These are phyloP conservation scores for Poeciliopsis turneri DNA, from an alignment of 2,797 vertebrate genomes.

Conservation along the genomic window DNA sequence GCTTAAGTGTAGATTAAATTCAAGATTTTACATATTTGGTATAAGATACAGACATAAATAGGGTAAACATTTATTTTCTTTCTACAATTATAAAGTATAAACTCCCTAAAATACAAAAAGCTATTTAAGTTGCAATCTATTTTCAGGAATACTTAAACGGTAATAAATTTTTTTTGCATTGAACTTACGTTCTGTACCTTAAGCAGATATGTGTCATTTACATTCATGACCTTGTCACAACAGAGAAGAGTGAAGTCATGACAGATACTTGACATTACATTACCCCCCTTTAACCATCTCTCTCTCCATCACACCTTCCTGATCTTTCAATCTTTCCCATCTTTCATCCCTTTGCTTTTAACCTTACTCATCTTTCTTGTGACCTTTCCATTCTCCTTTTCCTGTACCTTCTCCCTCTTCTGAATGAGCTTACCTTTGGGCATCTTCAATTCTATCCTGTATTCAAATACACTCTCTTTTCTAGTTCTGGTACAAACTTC, in stretches of 20 bases:
- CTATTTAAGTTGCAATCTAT: background rate
- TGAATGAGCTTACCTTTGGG: slow-evolving; percentile 40
- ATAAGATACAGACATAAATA: background rate
- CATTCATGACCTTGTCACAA: slow-evolving; percentile 76
- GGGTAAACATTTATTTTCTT: background rate
- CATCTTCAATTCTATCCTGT: slow-evolving; percentile 19
- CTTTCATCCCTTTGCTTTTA: slow-evolving; percentile 62
- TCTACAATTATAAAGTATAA: background rate
- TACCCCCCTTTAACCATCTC: slow-evolving; percentile 76
- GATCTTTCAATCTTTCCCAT: slow-evolving; percentile 49
- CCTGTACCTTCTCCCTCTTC: slow-evolving; percentile 25
- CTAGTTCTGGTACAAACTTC: background rate
- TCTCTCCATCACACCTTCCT: slow-evolving; percentile 40
- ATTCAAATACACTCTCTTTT: background rate
- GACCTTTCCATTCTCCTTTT: slow-evolving; percentile 55
- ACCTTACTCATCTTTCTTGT: slow-evolving; percentile 60
- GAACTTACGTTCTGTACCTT: slow-evolving; percentile 54
- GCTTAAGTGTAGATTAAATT: background rate
- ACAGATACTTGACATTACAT: slow-evolving; percentile 78
- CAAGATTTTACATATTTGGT: background rate
- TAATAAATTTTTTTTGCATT: slow-evolving; percentile 45
- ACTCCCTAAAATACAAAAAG: background rate
- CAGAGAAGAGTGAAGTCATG: slow-evolving; percentile 75
- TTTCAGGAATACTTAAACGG: background rate
- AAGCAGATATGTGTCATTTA: slow-evolving; percentile 67